Percentiles rank a stretch among this genome's conserved stretches.
phyloP scores from a whole-genome alignment of 2,797 vertebrate genomes.

The Lithobates sylvaticus region DNA sequence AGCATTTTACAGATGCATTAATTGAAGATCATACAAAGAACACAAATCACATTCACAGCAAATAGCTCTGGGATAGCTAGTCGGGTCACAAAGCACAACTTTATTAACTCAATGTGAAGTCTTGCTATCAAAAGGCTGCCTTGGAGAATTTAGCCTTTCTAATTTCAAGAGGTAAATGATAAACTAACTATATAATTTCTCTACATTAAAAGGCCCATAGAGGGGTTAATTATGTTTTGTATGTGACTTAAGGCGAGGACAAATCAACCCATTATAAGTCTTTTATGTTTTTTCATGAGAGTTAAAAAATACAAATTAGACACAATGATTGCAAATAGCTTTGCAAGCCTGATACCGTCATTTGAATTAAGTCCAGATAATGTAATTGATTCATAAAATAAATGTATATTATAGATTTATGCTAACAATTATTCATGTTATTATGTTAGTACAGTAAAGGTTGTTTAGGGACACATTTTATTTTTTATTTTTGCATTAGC shows the following conservation, averaged over 20 bases:
- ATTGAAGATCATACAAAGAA: slow-evolving; percentile 42
- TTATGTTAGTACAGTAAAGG: too few relatives aligned
- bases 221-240: not conserved
- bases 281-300: too few relatives aligned
- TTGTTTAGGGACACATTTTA: too few relatives aligned
- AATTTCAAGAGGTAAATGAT: slow-evolving; percentile 30
- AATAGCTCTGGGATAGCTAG: slow-evolving; percentile 53
- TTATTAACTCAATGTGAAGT: slow-evolving; percentile 56
- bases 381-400: too few relatives aligned
- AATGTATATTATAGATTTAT: too few relatives aligned
- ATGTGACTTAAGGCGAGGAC: not conserved
- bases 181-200: slow-evolving; percentile 16
- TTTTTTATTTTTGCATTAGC: too few relatives aligned
- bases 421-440: too few relatives aligned
- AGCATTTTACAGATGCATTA: slow-evolving; percentile 44
- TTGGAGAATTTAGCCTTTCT: slow-evolving; percentile 38
- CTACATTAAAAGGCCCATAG: not conserved
- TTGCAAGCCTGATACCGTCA: too few relatives aligned
- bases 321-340: too few relatives aligned
- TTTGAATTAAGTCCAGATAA: too few relatives aligned
- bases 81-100: slow-evolving; percentile 34
- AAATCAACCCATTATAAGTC: not conserved
- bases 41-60: slow-evolving; percentile 36
- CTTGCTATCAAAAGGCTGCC: slow-evolving; percentile 38
- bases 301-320: too few relatives aligned